Conservation (phyloP, 2,888 invertebrate genomes). For the Mesopsocus fuscifrons region DNA sequence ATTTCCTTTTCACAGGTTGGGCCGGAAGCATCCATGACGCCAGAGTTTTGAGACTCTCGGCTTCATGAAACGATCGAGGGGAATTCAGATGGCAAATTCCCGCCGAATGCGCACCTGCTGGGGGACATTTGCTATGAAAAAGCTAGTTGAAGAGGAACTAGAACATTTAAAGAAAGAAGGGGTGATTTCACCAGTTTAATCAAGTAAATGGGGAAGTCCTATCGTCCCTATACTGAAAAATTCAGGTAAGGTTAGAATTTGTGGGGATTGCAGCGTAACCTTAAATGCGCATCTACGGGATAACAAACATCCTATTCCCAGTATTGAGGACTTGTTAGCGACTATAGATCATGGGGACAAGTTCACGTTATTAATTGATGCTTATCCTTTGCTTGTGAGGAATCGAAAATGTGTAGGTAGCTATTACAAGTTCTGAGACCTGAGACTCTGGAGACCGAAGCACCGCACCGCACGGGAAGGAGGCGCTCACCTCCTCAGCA, state of each 20-base stretch:
- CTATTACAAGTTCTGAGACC: no score
- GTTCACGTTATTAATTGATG: slow-evolving; percentile 15
- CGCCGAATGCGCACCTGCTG: no score
- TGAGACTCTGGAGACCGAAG: no score
- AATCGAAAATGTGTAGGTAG: slow-evolving; percentile 16
- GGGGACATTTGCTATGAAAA: slow-evolving; percentile 17
- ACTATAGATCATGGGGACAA: background rate
- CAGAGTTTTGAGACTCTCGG: no score
- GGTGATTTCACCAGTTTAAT: slow-evolving; percentile 16
- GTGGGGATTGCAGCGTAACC: slow-evolving; percentile 21
- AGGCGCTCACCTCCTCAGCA: no score
- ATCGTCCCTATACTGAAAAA: slow-evolving; percentile 22
- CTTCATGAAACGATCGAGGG: no score
- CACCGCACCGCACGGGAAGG: no score
- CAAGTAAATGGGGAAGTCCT: slow-evolving; percentile 20
- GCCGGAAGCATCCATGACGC: no score
- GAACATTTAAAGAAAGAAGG: slow-evolving; percentile 15
- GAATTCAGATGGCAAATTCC: no score
- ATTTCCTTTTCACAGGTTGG: no score
- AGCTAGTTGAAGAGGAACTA: slow-evolving; percentile 17
- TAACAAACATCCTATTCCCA: slow-evolving; percentile 17
- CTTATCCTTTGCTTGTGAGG: no score
- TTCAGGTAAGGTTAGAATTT: slow-evolving; percentile 20
- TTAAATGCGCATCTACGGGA: slow-evolving; percentile 19
- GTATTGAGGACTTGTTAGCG: slow-evolving; percentile 17